Percentiles rank a stretch among this genome's conserved stretches.
These are phyloP conservation scores for Cantharis rustica DNA, from an alignment of 2,888 invertebrate genomes.

Conservation along the genomic window DNA sequence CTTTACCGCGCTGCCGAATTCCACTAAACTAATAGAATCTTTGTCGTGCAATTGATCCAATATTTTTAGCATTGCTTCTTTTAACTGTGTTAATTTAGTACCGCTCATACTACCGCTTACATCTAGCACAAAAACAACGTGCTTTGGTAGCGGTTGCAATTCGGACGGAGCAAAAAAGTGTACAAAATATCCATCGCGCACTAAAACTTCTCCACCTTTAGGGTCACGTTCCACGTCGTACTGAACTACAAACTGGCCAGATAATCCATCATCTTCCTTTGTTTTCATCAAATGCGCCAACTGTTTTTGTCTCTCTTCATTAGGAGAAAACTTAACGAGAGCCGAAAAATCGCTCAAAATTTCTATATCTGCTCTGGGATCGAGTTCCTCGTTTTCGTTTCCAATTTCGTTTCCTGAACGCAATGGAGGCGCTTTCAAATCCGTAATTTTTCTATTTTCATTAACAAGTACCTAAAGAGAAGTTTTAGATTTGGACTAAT, in stretches of 20 bases:
- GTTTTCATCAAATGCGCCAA: conserved; percentile 54
- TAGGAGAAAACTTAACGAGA: conserved; percentile 62
- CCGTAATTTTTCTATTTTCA: conserved; percentile 65
- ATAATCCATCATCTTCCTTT: conserved; percentile 57
- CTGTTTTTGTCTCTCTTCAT: conserved; percentile 63
- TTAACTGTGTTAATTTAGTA: conserved; percentile 68
- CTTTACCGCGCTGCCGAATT: conserved; percentile 62
- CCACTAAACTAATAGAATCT: conserved; percentile 71
- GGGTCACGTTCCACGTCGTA: conserved; percentile 69
- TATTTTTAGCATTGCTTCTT: conserved; percentile 70
- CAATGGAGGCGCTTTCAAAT: conserved; percentile 66
- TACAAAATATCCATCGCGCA: conserved; percentile 74
- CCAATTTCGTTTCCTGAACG: conserved; percentile 68
- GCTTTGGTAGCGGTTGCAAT: conserved; percentile 65
- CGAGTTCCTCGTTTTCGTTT: conserved; percentile 58
- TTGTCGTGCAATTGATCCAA: conserved; percentile 64
- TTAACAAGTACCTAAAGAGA: conserved; percentile 61
- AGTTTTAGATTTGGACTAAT: neutral
- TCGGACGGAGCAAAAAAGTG: conserved; percentile 73
- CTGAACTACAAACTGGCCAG: conserved; percentile 71
- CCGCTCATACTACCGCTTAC: conserved; percentile 77
- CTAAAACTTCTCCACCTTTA: conserved; percentile 64
- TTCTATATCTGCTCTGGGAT: conserved; percentile 46
- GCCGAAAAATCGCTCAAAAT: conserved; percentile 41
- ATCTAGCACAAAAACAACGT: conserved; percentile 75